Evolutionary conservation across 2,888 invertebrate species (phyloP), one percentile per base, ranked within the genome.

Genomic region (Molorchus minor): DNA sequence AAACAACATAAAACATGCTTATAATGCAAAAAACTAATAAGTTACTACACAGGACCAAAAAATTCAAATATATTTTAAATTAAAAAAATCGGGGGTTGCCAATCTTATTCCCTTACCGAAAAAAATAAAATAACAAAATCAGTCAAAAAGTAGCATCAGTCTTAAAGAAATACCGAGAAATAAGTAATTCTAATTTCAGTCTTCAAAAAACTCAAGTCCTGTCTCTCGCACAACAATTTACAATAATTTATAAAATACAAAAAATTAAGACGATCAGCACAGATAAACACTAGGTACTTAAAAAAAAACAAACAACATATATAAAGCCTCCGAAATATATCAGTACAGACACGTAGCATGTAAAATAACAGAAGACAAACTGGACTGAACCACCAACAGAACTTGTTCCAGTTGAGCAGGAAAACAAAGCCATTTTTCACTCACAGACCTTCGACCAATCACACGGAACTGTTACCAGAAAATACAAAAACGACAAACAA

Each of bases 1-100:
- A 79, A 80, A 79, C 79, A 80, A 80, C 80, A 80, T 78, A 69
- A 75, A 79, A 79, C 81, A 80, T 81, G 81, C 81, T 72, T 74
- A 77, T 59, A 77, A 78, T 80, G 80, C 80, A 80, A 77, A 78
- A 76, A 76, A 77, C 71, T 73, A 76, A 75, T 75, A 74, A 74
- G 67, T 69, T 66, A 69, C 69, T 71, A 73, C 68, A 73, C 73
- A 73, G 72, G 72, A 73, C 72, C 61, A 65, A 68, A 63, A 73
- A 72, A 73, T 68, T 70, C 70, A 63, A 63, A 71, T 62, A 71
- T 72, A 69, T 69, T 71, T 60, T 64, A 65, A 62, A 68, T 61
- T 21, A 47, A 58, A 62, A n/a, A 62, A 70, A 71, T 67, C 76
- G 77, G 65, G 78, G 77, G 82, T 64, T 82, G 84, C 83, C 83